phyloP scores from a whole-genome alignment of 2,888 invertebrate species.

The Ectobius pallidus region DNA sequence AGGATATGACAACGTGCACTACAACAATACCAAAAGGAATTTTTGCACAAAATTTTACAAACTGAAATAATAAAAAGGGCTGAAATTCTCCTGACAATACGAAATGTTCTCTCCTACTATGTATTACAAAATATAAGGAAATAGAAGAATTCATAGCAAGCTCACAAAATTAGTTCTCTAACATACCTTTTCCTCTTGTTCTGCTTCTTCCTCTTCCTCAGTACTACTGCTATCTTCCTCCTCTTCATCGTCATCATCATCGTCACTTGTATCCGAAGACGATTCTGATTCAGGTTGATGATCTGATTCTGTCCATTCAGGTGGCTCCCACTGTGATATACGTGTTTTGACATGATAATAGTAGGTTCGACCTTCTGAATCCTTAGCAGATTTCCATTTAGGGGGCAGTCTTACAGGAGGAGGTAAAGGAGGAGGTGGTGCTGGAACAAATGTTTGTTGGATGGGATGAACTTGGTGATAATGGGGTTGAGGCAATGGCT shows the following conservation, averaged over 20 bases:
- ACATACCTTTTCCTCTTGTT: conserved; percentile 50
- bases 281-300: conserved; percentile 39
- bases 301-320: conserved; percentile 53
- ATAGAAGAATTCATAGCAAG: too few species aligned
- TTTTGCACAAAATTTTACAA: too few species aligned
- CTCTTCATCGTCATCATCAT: conserved; percentile 47
- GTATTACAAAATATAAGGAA: too few species aligned
- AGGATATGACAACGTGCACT: too few species aligned
- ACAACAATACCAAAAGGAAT: too few species aligned
- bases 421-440: conserved; percentile 39
- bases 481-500: conserved; percentile 19
- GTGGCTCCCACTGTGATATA: conserved; percentile 81
- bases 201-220: conserved; percentile 49
- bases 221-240: conserved; percentile 47
- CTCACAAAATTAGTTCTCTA: too few species aligned
- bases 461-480: conserved; percentile 37
- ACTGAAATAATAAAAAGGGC: too few species aligned
- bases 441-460: conserved; percentile 35
- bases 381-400: conserved; percentile 86
- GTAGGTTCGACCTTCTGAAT: conserved; percentile 83
- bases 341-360: conserved; percentile 87
- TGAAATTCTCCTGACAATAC: too few species aligned
- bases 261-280: conserved; percentile 35
- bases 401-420: conserved; percentile 72
- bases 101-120: too few species aligned